A percentile compares a stretch with the other conserved stretches of the same genome.
phyloP scores from a whole-genome alignment of 2,888 invertebrate genomes.

The Galerucella pusilla region DNA sequence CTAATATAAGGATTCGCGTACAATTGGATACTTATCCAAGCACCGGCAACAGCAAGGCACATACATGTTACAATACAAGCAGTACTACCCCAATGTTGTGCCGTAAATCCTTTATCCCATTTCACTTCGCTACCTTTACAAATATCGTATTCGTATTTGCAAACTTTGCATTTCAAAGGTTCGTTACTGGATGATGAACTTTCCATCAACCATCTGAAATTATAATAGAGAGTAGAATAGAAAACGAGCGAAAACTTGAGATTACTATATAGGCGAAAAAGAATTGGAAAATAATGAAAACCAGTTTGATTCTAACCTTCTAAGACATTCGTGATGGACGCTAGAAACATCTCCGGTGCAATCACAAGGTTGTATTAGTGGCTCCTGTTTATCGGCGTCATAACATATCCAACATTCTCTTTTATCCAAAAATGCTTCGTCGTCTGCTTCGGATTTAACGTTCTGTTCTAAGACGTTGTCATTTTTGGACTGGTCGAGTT shows the following conservation, averaged over 20 bases:
- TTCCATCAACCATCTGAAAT: slow-evolving; percentile 81
- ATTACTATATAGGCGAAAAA: no score
- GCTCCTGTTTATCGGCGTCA: slow-evolving; percentile 82
- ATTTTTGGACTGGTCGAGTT: slow-evolving; percentile 48
- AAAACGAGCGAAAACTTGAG: no score
- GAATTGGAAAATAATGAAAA: no score
- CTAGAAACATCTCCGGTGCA: slow-evolving; percentile 94
- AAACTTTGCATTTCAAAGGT: slow-evolving; percentile 79
- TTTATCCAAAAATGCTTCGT: slow-evolving; percentile 69
- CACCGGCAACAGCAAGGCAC: slow-evolving; percentile 80
- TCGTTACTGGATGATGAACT: slow-evolving; percentile 63
- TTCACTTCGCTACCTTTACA: slow-evolving; percentile 81
- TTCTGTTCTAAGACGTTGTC: slow-evolving; percentile 34
- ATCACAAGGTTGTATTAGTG: slow-evolving; percentile 88
- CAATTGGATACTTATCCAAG: slow-evolving; percentile 84
- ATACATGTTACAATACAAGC: slow-evolving; percentile 81
- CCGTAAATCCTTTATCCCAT: slow-evolving; percentile 86
- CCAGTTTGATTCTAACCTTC: slow-evolving; percentile 65
- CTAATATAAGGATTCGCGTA: slow-evolving; percentile 81
- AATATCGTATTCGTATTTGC: slow-evolving; percentile 84
- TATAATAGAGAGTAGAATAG: background rate
- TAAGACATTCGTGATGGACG: slow-evolving; percentile 91
- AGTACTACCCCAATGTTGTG: slow-evolving; percentile 87
- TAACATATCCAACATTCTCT: slow-evolving; percentile 96
- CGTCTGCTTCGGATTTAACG: slow-evolving; percentile 53